phyloP scores from a whole-genome alignment of 1,140 invertebrate species.

The Cyphomyrmex costatus region DNA sequence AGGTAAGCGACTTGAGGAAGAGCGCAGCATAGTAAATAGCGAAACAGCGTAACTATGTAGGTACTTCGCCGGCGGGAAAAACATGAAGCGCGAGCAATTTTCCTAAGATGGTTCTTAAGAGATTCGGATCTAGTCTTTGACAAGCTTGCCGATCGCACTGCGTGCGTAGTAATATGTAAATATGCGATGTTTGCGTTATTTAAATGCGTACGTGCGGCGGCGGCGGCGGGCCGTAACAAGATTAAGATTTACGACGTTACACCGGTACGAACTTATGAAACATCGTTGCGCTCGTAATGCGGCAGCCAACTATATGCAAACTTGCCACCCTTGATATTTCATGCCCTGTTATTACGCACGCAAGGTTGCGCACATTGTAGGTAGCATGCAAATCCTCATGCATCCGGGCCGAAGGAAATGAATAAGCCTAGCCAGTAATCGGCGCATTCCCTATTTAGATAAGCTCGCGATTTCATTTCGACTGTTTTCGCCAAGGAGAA shows the following conservation, averaged over 20 bases:
- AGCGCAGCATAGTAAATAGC: neutral
- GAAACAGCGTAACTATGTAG: neutral
- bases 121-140: conserved; percentile 4
- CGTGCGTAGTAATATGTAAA: conserved; percentile 38
- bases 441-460: conserved; percentile 52
- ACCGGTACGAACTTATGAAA: conserved; percentile 62
- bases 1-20: neutral
- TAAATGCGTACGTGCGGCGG: conserved; percentile 39
- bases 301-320: conserved; percentile 58
- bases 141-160: neutral
- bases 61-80: neutral
- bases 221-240: conserved; percentile 31
- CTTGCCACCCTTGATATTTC: conserved; percentile 56
- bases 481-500: conserved; percentile 52
- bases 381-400: conserved; percentile 56
- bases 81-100: neutral
- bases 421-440: conserved; percentile 53
- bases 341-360: conserved; percentile 58
- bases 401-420: conserved; percentile 59
- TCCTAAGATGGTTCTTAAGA: conserved; percentile 23
- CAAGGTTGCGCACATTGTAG: conserved; percentile 51
- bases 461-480: conserved; percentile 44
- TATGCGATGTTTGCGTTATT: conserved; percentile 49
- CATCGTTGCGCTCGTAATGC: conserved; percentile 59
- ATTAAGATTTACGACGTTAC: conserved; percentile 64